A percentile compares a stretch with the other conserved stretches of the same genome.
Evolutionary conservation across 2,797 vertebrate genomes (phyloP).

Genomic region (Myripristis murdjan): DNA sequence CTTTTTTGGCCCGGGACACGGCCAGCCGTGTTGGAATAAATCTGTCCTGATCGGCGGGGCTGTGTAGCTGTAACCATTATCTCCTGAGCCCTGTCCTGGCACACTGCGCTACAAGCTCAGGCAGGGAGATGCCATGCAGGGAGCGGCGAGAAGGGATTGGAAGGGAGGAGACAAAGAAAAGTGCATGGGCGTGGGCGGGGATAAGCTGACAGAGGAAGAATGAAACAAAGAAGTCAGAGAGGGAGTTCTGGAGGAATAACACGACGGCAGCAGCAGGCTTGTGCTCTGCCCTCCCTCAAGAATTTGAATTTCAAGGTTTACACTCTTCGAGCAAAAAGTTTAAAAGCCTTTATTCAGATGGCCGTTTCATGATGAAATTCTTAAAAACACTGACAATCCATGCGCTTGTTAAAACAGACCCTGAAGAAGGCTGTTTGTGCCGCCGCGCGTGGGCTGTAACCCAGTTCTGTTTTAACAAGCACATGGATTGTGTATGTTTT

Average conservation of each 20-base stretch:
- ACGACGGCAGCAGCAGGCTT: conserved; percentile 1
- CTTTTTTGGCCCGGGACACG: conserved; percentile 43
- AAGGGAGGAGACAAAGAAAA: background rate
- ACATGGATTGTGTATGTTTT: too few relatives aligned
- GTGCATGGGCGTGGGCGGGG: too few relatives aligned
- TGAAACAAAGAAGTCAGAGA: background rate
- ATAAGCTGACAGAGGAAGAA: background rate
- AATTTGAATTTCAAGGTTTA: too few relatives aligned
- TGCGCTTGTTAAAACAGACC: too few relatives aligned
- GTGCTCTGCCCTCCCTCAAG: background rate
- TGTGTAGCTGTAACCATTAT: conserved; percentile 60
- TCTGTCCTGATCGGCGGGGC: conserved; percentile 51
- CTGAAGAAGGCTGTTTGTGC: too few relatives aligned
- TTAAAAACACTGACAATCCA: too few relatives aligned
- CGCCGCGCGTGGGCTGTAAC: too few relatives aligned
- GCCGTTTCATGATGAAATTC: too few relatives aligned
- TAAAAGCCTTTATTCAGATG: too few relatives aligned
- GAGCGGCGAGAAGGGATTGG: background rate
- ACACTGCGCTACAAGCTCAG: conserved; percentile 26
- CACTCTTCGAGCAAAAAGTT: too few relatives aligned
- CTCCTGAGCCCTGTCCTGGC: conserved; percentile 54
- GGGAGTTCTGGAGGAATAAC: background rate
- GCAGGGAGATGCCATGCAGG: conserved; percentile 1
- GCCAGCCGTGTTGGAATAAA: conserved; percentile 59
- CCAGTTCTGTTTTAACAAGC: too few relatives aligned